Evolutionary conservation across 2,113 vertebrate genomes (phyloP), one percentile per base, ranked within the genome.

Genomic region (Catharus fuscescens): DNA sequence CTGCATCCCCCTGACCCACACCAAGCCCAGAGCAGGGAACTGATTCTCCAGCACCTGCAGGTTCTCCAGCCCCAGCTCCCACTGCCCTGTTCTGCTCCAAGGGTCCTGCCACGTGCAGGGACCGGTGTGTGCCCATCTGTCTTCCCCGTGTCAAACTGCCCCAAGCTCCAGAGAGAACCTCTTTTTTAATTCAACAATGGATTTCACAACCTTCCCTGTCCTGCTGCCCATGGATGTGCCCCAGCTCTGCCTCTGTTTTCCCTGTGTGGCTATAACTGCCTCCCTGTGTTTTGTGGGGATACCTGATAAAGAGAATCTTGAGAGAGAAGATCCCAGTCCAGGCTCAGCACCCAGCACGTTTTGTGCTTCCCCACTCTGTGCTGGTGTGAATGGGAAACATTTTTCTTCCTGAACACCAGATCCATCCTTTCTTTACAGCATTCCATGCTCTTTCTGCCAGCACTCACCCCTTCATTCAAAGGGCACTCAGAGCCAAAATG

Each of bases 61-160:
- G 11, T 4, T 44, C 48, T 44, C 14, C 76, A 64, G 47, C 9
- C 32, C 42, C 53, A 66, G 61, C 79, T 92, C 47, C 20, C 0
- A 0, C 50, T 1, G 0, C 14, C 38, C 53, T 3, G 4, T 8
- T 34, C 36, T 1, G 8, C 74, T 53, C 20, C 23, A 10, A 44
- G 34, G 48, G 25, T 72, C 70, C 72, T 31, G 38, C 57, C 8
- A 3, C 0, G 0, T 0, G 0, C 26, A 52, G 53, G 40, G 53
- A 44, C 62, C 0, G 0, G 5, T 1, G 1, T 16, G 50, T 73
- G 52, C 69, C 60, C 86, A 66, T 91, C 80, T 15, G 25, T 94
- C 88, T 88, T 88, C 36, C 70, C 42, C 44, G n/a, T 67, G 80
- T 77, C 94, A 96, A 45, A 50, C 60, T 29, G 24, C 12, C 14